phyloP scores from a whole-genome alignment of 2,888 invertebrate species.

The Apodemia duryi region DNA sequence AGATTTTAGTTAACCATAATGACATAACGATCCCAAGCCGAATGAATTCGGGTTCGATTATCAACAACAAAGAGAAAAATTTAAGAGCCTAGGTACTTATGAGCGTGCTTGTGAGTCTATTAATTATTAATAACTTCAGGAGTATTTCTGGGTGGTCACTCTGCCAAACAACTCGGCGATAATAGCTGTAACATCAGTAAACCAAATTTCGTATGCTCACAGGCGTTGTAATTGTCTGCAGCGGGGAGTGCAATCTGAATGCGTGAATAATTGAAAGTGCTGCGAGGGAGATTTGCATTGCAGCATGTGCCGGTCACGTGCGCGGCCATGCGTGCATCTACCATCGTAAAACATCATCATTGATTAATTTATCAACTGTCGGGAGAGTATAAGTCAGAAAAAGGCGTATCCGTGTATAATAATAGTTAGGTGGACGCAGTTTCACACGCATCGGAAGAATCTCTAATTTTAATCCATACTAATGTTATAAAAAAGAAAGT shows the following conservation, averaged over 20 bases:
- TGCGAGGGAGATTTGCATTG: conserved; percentile 25
- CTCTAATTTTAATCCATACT: too few species aligned
- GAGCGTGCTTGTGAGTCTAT: neutral
- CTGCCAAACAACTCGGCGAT: neutral
- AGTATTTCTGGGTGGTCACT: neutral
- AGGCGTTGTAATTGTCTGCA: conserved; percentile 16
- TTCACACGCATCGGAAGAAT: too few species aligned
- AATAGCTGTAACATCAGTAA: conserved; percentile 12
- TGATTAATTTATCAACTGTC: conserved; percentile 39
- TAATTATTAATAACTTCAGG: neutral
- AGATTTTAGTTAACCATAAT: too few species aligned
- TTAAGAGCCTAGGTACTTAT: too few species aligned
- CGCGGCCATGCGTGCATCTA: conserved; percentile 29
- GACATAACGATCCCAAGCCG: too few species aligned
- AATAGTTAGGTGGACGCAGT: too few species aligned
- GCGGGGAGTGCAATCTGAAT: conserved; percentile 36
- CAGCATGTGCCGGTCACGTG: conserved; percentile 37
- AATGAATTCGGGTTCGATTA: too few species aligned
- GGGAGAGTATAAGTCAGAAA: conserved; percentile 11
- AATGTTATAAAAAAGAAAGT: too few species aligned
- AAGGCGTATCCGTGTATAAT: neutral
- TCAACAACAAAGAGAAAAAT: too few species aligned
- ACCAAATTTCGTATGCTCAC: conserved; percentile 14
- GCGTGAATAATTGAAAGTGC: conserved; percentile 28
- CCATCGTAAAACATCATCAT: conserved; percentile 26